Evolutionary conservation across 2,888 invertebrate species (phyloP).

Genomic region (Stenotaenia linearis): DNA sequence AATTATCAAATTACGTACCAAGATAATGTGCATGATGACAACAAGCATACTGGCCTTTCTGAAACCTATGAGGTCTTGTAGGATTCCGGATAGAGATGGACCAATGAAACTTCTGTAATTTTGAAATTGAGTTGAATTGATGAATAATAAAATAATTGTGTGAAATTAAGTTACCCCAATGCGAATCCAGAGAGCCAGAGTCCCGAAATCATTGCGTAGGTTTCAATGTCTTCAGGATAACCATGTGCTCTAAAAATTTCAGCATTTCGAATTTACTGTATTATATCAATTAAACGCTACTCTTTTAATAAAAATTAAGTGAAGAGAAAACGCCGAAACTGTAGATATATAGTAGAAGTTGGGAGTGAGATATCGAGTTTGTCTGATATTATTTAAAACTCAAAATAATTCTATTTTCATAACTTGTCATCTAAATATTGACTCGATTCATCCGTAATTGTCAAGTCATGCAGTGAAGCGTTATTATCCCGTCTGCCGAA

Average conservation of each 20-base stretch:
- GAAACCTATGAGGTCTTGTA: constrained; percentile 59
- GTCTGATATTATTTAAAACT: too few species aligned
- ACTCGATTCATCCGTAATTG: too few species aligned
- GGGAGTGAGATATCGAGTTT: too few species aligned
- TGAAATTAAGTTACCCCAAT: constrained; percentile 55
- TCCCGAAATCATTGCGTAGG: constrained; percentile 82
- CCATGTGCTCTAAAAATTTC: constrained; percentile 52
- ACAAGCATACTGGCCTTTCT: constrained; percentile 65
- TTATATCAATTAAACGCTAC: too few species aligned
- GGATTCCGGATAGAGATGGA: constrained; percentile 38
- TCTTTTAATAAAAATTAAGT: too few species aligned
- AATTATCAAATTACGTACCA: constrained; percentile 53
- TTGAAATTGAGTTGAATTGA: background rate
- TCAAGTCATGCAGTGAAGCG: too few species aligned
- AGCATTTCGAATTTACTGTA: too few species aligned
- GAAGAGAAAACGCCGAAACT: too few species aligned
- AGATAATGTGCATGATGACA: constrained; percentile 58
- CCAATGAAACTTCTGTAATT: constrained; percentile 34
- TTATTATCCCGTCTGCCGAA: too few species aligned
- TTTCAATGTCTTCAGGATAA: constrained; percentile 76
- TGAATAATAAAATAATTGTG: background rate
- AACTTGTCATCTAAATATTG: too few species aligned
- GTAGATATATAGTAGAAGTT: too few species aligned
- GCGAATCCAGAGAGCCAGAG: constrained; percentile 86
- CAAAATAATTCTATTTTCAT: too few species aligned